Percentiles rank a stretch among this genome's conserved stretches.
Conservation (phyloP, 1,140 invertebrate species). For the Philopotamus ludificatus region DNA sequence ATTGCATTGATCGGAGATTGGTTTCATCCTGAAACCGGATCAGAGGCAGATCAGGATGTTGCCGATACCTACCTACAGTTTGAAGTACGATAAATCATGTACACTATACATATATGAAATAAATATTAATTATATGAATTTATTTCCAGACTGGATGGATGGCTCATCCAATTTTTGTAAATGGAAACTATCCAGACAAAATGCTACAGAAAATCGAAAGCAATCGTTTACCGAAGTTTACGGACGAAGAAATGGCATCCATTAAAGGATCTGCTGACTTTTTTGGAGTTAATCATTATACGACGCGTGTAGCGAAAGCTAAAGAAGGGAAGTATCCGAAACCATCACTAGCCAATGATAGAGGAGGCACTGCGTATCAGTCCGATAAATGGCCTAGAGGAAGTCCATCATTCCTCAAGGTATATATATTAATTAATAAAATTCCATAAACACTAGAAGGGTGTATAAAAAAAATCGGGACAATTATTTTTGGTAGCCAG, state of each 20-base stretch:
- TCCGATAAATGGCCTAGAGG: constrained; percentile 23
- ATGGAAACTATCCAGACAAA: constrained; percentile 57
- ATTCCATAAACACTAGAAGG: too few relatives aligned
- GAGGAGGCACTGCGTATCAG: constrained; percentile 31
- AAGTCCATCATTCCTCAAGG: constrained; percentile 30
- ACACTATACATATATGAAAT: too few relatives aligned
- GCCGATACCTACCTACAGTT: constrained; percentile 48
- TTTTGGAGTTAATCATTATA: constrained; percentile 37
- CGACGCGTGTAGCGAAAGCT: too few relatives aligned
- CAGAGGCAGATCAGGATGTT: constrained; percentile 43
- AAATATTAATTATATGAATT: too few relatives aligned
- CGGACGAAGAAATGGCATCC: constrained; percentile 43
- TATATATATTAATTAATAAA: too few relatives aligned
- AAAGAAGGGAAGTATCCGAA: too few relatives aligned
- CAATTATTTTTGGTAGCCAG: too few relatives aligned
- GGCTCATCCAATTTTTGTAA: constrained; percentile 54
- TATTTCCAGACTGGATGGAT: constrained; percentile 59
- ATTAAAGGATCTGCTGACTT: constrained; percentile 44
- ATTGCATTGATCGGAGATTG: constrained; percentile 31
- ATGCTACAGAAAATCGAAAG: constrained; percentile 54
- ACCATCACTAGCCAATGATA: too few relatives aligned
- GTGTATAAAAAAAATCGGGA: too few relatives aligned
- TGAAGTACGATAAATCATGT: too few relatives aligned
- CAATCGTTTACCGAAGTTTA: constrained; percentile 50
- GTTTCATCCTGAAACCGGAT: constrained; percentile 33